Evolutionary conservation across 2,888 invertebrate genomes (phyloP), one percentile per base, ranked within the genome.

Genomic region (Sycophila texana): DNA sequence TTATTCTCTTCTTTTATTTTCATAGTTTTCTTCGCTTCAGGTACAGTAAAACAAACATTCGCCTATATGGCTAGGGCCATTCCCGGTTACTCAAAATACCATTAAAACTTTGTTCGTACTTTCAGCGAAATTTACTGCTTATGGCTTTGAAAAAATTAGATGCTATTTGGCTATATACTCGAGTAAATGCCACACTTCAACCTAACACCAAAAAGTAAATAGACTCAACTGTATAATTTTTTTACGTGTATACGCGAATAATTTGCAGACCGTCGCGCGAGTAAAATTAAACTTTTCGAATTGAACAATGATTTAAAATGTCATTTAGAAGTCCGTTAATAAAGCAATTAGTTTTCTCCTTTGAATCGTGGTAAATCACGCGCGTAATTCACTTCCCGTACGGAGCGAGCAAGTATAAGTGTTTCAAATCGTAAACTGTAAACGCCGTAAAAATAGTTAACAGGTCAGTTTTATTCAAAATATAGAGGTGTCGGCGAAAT

Each of bases 101-200:
- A 79, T 79, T 74, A 74, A 74, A 74, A 78, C 74, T 78, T 78
- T 78, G 47, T 55, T 49, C 68, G 66, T 61, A 66, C 67, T 49
- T 73, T 79, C 63, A 57, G 57, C 26, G 22, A 49, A 74, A 79
- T 79, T 70, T 79, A 67, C 55, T 63, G 55, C 22, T 16, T 14
- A n/a, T 55, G 7, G 16, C 57, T 20, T 49, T 12, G 30, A 12
- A 77, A 30, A 39, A 39, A 65, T 51, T 5, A 65, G 65, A 57
- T 55, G 49, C 49, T 49, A n/a, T 47, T 63, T 18, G n/a, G 61
- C 70, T 70, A 55, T 39, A 39, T 39, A 39, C 10, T 39, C 39
- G 39, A 39, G 39, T 39, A 39, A 39, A 39, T 39, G 39, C 39
- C 39, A 39, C 39, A 39, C 39, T 39, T 39, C 39, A 39, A 39